Conservation (phyloP, 2,888 invertebrate species). For the Rhingia campestris region DNA sequence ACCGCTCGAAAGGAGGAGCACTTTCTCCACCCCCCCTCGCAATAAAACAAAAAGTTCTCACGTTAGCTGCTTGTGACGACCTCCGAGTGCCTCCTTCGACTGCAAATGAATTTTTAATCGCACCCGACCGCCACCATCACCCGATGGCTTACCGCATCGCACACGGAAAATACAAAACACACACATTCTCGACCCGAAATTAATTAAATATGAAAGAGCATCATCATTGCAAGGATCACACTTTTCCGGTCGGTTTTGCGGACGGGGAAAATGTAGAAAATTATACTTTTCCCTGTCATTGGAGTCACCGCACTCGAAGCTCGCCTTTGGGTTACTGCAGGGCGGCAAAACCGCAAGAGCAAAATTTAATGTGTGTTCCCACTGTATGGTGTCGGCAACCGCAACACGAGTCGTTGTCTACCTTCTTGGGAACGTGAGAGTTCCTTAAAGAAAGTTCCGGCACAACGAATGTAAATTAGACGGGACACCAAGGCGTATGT, state of each 20-base stretch:
- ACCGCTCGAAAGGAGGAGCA: neutral
- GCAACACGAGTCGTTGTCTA: conserved; percentile 54
- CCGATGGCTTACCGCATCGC: conserved; percentile 63
- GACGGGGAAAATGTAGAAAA: conserved; percentile 59
- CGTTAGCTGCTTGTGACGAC: conserved; percentile 22
- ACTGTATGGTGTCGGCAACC: conserved; percentile 49
- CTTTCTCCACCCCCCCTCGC: neutral
- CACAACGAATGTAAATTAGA: conserved; percentile 69
- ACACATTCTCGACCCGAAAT: conserved; percentile 71
- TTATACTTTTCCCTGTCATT: conserved; percentile 69
- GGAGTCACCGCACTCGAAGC: conserved; percentile 40
- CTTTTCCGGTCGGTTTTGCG: conserved; percentile 69
- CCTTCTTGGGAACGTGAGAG: conserved; percentile 29
- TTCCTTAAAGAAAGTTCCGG: conserved; percentile 66
- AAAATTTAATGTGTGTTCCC: conserved; percentile 66
- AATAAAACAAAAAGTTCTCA: conserved; percentile 42
- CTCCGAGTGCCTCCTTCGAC: conserved; percentile 21
- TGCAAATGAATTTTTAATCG: conserved; percentile 71
- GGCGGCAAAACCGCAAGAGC: conserved; percentile 59
- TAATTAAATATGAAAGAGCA: conserved; percentile 74
- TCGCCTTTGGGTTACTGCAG: conserved; percentile 44
- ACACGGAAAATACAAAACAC: conserved; percentile 65
- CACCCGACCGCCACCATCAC: conserved; percentile 58
- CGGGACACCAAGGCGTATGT: conserved; percentile 63
- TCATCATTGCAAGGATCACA: conserved; percentile 71